phyloP scores from a whole-genome alignment of 2,113 vertebrate genomes.

The Myotis brandtii region DNA sequence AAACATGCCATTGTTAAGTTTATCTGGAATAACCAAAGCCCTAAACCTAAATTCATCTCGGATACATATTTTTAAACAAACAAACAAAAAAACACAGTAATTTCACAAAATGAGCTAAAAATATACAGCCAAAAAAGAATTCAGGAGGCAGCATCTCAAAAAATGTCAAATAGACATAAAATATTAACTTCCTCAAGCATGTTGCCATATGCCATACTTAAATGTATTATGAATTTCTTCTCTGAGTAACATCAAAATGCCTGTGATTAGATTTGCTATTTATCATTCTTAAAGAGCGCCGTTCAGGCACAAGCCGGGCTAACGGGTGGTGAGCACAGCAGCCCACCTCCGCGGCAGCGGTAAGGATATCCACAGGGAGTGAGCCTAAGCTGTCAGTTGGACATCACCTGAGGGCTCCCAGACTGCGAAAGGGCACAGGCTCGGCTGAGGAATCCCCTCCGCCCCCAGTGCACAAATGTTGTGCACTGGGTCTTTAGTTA shows the following conservation, averaged over 20 bases:
- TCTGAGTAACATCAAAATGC: conserved; percentile 5
- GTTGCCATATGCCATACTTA: neutral
- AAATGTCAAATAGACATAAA: conserved; percentile 23
- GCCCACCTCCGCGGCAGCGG: no score
- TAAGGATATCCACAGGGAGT: no score
- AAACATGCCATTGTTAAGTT: neutral
- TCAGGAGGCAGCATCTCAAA: neutral
- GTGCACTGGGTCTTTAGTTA: neutral
- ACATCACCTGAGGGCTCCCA: no score
- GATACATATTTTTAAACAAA: conserved; percentile 36
- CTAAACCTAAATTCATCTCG: neutral
- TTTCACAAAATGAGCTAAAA: conserved; percentile 5
- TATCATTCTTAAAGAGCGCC: neutral
- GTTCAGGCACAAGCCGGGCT: no score
- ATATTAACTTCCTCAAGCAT: neutral
- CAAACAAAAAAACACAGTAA: neutral
- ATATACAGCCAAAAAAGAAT: neutral
- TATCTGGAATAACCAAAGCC: neutral
- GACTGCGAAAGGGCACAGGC: no score
- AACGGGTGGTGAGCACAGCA: no score
- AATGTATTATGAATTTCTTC: conserved; percentile 19
- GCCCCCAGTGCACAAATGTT: no score
- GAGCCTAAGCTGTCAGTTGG: no score
- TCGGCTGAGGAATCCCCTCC: no score
- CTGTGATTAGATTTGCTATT: neutral